Evolutionary conservation across 1,140 invertebrate genomes (phyloP), one percentile per base, ranked within the genome.

Genomic region (Littorina saxatilis): DNA sequence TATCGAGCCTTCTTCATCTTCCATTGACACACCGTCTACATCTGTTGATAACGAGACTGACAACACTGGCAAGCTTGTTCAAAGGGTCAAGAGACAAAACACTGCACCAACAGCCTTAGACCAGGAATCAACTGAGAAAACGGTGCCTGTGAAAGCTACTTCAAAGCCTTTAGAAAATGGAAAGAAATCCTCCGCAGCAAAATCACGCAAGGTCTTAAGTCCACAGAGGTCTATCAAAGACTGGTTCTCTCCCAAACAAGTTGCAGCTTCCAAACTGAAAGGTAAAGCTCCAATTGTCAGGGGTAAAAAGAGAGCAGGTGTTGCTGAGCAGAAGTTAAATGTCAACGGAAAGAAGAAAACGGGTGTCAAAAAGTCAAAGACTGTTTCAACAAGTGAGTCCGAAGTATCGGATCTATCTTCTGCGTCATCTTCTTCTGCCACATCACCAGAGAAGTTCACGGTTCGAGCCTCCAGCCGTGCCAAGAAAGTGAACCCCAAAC

Each of bases 221-320:
- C 83, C 79, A n/a, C 85, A 86, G 74, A 35, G 81, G 40, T 83
- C 85, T 2, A 86, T 86, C 50, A 86, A 47, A 40, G 79, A 86
- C 76, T 86, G 85, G 85, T 79, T 86, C 37, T 63, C 70, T 2
- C 43, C 70, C 23, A 27, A 50, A 23, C 13, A 27, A 32, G 0
- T 29, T 32, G 29, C 4, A 61, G n/a, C 9, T n/a, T 7, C 9
- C 20, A 61, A 61, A 61, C 58, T n/a, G n/a, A n/a, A n/a, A n/a
- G n/a, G n/a, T n/a, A n/a, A 61, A 61, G 7, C 20, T 4, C 7
- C 58, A 61, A 61, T 9, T 47, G 43, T 9, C 43, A 47, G n/a
- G n/a, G n/a, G n/a, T n/a, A n/a, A n/a, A n/a, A n/a, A n/a, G n/a
- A n/a, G n/a, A n/a, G 7, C 43, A 5, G 43, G 7, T 9, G 43